These are phyloP conservation scores for Conistra vaccinii DNA, from an alignment of 2,888 invertebrate species.

Conservation along the genomic window DNA sequence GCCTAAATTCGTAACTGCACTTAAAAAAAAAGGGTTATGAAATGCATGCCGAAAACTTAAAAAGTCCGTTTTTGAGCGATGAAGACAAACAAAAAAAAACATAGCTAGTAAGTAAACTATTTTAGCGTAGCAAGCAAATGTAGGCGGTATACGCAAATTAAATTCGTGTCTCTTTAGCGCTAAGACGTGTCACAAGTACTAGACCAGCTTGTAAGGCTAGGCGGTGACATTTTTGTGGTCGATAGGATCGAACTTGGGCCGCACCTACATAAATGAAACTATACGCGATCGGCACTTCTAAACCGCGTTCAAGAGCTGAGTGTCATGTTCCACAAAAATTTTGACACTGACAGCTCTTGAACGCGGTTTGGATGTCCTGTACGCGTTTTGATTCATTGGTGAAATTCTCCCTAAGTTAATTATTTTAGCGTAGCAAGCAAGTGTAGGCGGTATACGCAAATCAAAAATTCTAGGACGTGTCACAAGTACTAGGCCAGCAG, in stretches of 20 bases:
- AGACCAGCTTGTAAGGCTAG: not conserved
- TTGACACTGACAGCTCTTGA: not conserved
- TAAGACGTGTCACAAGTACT: conserved; percentile 1
- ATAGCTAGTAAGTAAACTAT: conserved; percentile 1
- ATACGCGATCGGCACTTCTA: not conserved
- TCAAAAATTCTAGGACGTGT: not conserved
- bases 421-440: conserved; percentile 9
- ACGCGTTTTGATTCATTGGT: not conserved
- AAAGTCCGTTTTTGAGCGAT: not conserved
- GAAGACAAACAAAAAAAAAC: not conserved
- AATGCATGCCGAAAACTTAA: not conserved
- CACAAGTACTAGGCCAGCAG: not conserved
- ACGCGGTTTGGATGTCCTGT: not conserved
- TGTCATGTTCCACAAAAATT: not conserved
- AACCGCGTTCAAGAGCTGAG: too few species aligned
- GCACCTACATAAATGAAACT: not conserved
- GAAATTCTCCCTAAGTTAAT: not conserved
- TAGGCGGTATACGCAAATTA: conserved; percentile 12
- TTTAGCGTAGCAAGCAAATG: conserved; percentile 29
- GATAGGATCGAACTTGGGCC: not conserved
- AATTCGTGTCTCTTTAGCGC: not conserved
- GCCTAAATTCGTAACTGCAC: not conserved
- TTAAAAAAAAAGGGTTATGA: not conserved
- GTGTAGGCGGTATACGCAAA: conserved; percentile 14
- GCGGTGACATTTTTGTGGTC: not conserved